Evolutionary conservation across 2,113 vertebrate species (phyloP).

Genomic region (Pachycephala philippinensis): DNA sequence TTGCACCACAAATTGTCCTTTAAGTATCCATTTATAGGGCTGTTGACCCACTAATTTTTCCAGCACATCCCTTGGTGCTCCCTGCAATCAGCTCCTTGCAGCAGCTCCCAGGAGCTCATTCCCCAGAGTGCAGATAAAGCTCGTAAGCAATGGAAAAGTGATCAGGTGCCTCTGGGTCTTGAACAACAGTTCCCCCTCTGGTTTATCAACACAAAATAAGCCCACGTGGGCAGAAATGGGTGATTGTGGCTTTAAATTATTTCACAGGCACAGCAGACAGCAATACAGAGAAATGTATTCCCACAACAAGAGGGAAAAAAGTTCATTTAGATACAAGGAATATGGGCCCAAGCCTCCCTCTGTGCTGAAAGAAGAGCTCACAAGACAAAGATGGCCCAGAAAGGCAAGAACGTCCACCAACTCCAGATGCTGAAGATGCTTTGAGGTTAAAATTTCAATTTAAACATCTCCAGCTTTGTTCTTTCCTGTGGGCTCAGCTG

Average conservation of each 20-base stretch:
- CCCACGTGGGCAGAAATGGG: accelerated
- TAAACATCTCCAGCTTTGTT: neutral
- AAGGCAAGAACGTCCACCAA: neutral
- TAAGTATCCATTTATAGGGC: neutral
- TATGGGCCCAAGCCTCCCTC: neutral
- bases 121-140: neutral
- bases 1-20: neutral
- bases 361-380: neutral
- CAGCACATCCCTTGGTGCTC: neutral
- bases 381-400: neutral
- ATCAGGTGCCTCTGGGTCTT: neutral
- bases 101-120: neutral
- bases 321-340: neutral
- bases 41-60: neutral
- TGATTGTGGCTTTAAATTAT: neutral
- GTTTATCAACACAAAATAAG: neutral
- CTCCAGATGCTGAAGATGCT: neutral
- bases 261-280: neutral
- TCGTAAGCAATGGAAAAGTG: accelerated
- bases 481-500: neutral
- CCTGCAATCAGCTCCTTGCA: neutral
- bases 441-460: neutral
- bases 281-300: neutral
- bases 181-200: accelerated
- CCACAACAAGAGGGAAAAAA: neutral